Evolutionary conservation across 2,888 invertebrate species (phyloP).

Genomic region (Ceriagrion tenellum): DNA sequence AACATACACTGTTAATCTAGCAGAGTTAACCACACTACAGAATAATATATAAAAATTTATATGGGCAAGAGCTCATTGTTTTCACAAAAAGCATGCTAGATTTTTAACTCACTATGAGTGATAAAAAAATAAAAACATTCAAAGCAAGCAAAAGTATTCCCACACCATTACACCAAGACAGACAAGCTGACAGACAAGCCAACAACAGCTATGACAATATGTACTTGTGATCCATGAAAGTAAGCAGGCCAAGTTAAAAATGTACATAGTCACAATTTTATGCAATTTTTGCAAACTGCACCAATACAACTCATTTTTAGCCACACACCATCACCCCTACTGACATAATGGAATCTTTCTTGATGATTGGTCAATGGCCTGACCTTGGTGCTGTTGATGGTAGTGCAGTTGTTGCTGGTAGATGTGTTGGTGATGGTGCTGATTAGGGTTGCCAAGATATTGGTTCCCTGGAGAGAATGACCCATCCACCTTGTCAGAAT

Average conservation of each 20-base stretch:
- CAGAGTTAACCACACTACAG: background rate
- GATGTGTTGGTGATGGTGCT: constrained; percentile 58
- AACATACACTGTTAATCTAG: background rate
- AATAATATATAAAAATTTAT: background rate
- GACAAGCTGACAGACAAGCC: background rate
- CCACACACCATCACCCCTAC: background rate
- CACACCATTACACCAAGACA: background rate
- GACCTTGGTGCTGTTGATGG: constrained; percentile 74
- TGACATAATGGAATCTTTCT: constrained; percentile 62
- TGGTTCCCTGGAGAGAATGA: constrained; percentile 39
- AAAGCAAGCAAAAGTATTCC: background rate
- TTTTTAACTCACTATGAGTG: background rate
- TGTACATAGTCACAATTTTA: background rate
- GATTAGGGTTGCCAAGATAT: constrained; percentile 54
- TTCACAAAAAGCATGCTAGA: background rate
- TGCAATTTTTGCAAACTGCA: background rate
- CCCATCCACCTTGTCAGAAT: constrained; percentile 54
- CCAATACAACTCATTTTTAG: background rate
- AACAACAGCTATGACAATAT: background rate
- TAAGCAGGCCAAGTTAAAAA: background rate
- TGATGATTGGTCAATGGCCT: constrained; percentile 75
- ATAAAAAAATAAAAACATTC: background rate
- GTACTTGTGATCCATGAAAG: background rate
- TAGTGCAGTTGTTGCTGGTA: constrained; percentile 65
- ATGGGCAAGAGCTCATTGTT: background rate